Conservation (phyloP, 2,797 vertebrate genomes). For the Peromyscus nudipes region DNA sequence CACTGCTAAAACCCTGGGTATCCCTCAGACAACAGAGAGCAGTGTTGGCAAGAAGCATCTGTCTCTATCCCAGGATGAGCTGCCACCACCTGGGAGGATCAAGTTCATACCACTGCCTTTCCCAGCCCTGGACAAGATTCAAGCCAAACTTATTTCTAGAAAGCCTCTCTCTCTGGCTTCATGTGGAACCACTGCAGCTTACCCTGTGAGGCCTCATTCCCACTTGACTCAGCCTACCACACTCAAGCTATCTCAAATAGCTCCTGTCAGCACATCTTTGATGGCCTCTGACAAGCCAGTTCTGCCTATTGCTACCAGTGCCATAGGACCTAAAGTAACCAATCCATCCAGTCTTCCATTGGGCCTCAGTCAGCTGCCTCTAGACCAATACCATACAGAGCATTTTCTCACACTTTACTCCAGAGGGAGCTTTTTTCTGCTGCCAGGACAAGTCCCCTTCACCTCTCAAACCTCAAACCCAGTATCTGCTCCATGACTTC, state of each 20-base stretch:
- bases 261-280: background rate
- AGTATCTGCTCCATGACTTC: background rate
- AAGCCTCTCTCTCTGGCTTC: too few species aligned
- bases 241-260: background rate
- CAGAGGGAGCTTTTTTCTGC: background rate
- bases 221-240: too few species aligned
- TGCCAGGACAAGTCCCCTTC: background rate
- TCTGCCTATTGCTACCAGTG: background rate
- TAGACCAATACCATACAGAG: background rate
- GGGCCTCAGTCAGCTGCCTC: background rate
- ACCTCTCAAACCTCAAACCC: too few species aligned
- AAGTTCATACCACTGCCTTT: conserved; percentile 73
- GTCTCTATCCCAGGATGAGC: background rate
- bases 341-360: background rate
- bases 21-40: background rate
- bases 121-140: background rate
- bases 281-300: background rate
- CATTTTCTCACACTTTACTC: background rate
- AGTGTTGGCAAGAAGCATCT: background rate
- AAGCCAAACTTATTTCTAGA: too few species aligned
- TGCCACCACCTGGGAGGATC: conserved; percentile 67
- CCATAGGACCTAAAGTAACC: accelerated
- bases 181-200: too few species aligned
- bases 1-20: background rate
- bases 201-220: too few species aligned